Base-by-base conservation (phyloP, 2,888 invertebrate species). In the Baccha elongata region DNA sequence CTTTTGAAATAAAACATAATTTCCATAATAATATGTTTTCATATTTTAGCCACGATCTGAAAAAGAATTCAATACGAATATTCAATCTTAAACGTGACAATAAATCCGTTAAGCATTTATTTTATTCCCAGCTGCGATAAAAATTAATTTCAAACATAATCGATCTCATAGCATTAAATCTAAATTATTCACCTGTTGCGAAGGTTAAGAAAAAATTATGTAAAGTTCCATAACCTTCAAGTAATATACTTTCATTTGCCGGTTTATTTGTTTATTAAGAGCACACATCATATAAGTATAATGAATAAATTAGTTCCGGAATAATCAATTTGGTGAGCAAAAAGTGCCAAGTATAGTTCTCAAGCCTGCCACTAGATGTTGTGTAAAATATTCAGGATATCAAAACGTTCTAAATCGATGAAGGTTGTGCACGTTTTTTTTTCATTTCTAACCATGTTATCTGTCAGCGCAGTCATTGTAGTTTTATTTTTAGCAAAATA, bases 351-450 rank as follows among this genome's bases (percentile, higher is more conserved):
- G 23, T 23, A 32, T 13, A 58, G 42, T 65, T 58, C 55, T 48
- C 42, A 21, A 42, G 26, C 15, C 13, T 7, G 19, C 29, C 35
- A 46, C 7, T 10, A 35, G 32, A 71, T 58, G 40, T 58, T 42
- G 19, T 32, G 53, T 42, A 55, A 68, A 8, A 58, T 17, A 69
- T 64, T 48, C 74, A 80, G 80, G 80, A 80, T 69, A 40, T 68
- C 15, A 26, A 15, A 44, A 44, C 23, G 44, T 42, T 60, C 60
- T 44, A 42, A 19, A 37, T 3, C 10, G 15, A 2, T 42, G 68
- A 80, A 80, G 80, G 75, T 53, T 65, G 17, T 29, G 75, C 64
- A 75, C 79, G 73, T 46, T 67, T 58, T 40, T 67, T 13, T 15
- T 15, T n/a, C 29, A 5, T 1, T 15, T 40, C 29, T 58, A 23